Base-by-base conservation (phyloP, 30 jellyfish, hydroid and myxozoan species). In the Mastigias papua region DNA sequence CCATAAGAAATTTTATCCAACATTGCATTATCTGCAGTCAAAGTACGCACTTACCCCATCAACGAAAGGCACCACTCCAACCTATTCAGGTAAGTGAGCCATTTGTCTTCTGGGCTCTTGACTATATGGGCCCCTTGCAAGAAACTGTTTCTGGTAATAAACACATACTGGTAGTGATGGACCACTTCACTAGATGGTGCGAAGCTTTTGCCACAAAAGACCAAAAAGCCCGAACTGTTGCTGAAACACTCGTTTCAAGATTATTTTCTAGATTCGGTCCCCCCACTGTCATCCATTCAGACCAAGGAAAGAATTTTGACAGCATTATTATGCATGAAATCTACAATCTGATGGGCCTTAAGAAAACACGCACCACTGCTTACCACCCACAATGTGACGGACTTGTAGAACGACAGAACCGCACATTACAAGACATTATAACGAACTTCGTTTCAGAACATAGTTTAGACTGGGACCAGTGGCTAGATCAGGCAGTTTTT, bases 241-340 rank as follows among this genome's bases (percentile, higher is more conserved):
- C 93, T 5, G 60, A 57, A 29, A 34, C 61, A 9, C 88, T 88
- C 1, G 97, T 88, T 49, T 60, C 79, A 6, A 54, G 78, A 42
- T 27, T 80, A 20, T 73, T 89, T 29, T 69, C 84, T 17, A 50
- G 97, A 23, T 81, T 69, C 46, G 90, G 92, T 34, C 82, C 94
- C 81, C 97, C 92, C 1, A 32, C 73, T 17, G 81, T 71, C 46
- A 78, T 88, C 73, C 92, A 78, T 57, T 88, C 92, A 34, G 97
- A 88, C 76, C 91, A 69, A 42, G 54, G 54, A 4, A 42, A 42
- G 7, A 42, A 42, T 42, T 42, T 42, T 42, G 54, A 42, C 54
- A 69, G 97, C 64, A 58, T 29, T 30, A 69, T 85, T 60, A 72
- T 85, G 94, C 89, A 72, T n/a, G 88, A 73, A 61, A 78, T 72